Percentiles rank a stretch among this genome's conserved stretches.
phyloP scores from a whole-genome alignment of 2,113 vertebrate genomes.

The Mobula birostris region DNA sequence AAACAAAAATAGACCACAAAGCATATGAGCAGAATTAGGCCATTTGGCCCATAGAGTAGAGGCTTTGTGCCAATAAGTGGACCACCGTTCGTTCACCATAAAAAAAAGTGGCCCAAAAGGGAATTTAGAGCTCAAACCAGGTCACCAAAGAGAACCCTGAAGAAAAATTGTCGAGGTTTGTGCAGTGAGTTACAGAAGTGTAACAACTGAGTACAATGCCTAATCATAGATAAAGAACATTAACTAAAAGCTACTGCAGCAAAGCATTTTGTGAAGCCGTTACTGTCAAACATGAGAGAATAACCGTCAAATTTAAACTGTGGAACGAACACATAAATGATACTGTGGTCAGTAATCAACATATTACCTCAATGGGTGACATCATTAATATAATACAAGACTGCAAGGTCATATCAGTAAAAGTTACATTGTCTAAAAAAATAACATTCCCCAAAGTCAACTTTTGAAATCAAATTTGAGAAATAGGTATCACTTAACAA shows the following conservation, averaged over 20 bases:
- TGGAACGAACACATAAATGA: neutral
- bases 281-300: neutral
- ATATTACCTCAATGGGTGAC: neutral
- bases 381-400: neutral
- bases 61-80: neutral
- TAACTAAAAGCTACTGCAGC: neutral
- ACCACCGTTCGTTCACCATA: neutral
- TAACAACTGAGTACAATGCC: neutral
- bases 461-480: neutral
- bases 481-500: neutral
- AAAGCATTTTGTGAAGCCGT: neutral
- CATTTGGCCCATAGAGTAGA: neutral
- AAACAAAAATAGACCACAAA: neutral
- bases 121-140: neutral
- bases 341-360: neutral
- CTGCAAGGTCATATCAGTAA: neutral
- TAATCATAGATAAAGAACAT: neutral
- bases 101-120: neutral
- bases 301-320: neutral
- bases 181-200: neutral
- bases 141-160: neutral
- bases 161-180: neutral
- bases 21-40: neutral
- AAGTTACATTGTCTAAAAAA: neutral
- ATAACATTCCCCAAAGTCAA: neutral